Percentiles rank a stretch among this genome's conserved stretches.
phyloP scores from a whole-genome alignment of 2,888 invertebrate genomes.

The Isotomurus palustris region DNA sequence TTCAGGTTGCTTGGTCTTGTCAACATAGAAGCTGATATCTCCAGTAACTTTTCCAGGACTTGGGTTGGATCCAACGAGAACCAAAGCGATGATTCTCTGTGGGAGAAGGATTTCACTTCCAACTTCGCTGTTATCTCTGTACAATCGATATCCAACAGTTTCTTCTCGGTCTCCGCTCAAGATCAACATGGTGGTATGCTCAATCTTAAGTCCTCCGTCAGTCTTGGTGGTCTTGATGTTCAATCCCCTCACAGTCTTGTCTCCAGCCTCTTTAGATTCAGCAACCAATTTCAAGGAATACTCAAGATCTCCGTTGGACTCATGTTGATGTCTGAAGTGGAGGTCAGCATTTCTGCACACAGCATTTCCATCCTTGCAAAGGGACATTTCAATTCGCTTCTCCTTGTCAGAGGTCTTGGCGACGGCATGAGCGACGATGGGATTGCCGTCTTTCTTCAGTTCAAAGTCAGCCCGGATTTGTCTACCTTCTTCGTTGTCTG shows the following conservation, averaged over 20 bases:
- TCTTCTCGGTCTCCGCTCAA: slow-evolving; percentile 31
- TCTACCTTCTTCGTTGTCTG: slow-evolving; percentile 42
- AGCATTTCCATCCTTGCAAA: slow-evolving; percentile 31
- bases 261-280: slow-evolving; percentile 7
- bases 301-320: slow-evolving; percentile 27
- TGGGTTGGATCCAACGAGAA: slow-evolving; percentile 29
- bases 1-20: slow-evolving; percentile 59
- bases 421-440: slow-evolving; percentile 32
- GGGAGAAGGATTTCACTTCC: slow-evolving; percentile 50
- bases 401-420: slow-evolving; percentile 41
- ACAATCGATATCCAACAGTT: slow-evolving; percentile 39
- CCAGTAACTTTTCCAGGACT: slow-evolving; percentile 54
- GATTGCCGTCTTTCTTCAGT: slow-evolving; percentile 14
- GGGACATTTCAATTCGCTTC: slow-evolving; percentile 26
- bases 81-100: slow-evolving; percentile 60
- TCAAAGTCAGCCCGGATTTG: slow-evolving; percentile 27
- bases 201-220: slow-evolving; percentile 18
- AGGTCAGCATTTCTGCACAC: slow-evolving; percentile 31
- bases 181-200: slow-evolving; percentile 34
- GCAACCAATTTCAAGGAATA: slow-evolving; percentile 21
- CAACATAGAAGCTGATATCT: slow-evolving; percentile 64
- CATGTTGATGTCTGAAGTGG: slow-evolving; percentile 23
- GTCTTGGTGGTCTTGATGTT: slow-evolving; percentile 18
- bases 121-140: slow-evolving; percentile 50
- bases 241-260: slow-evolving; percentile 6